phyloP scores from a whole-genome alignment of 2,888 invertebrate genomes.

The Unio pictorum region DNA sequence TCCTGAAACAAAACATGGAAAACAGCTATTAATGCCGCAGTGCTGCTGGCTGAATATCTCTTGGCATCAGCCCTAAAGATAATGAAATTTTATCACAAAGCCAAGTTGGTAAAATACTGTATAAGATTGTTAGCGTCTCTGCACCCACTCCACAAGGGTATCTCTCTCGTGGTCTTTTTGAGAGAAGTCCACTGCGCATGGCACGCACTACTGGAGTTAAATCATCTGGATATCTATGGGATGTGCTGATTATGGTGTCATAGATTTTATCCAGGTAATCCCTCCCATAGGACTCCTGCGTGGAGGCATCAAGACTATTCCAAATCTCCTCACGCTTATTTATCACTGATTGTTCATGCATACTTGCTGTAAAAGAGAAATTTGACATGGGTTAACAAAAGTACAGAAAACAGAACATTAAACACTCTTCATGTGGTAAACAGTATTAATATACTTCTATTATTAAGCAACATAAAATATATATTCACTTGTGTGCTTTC shows the following conservation, averaged over 20 bases:
- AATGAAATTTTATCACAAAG: slow-evolving; percentile 58
- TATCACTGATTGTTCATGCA: slow-evolving; percentile 46
- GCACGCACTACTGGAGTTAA: slow-evolving; percentile 64
- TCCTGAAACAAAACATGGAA: not conserved
- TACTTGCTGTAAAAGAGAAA: slow-evolving; percentile 44
- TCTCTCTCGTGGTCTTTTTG: slow-evolving; percentile 60
- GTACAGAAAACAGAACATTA: no score
- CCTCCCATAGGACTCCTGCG: slow-evolving; percentile 55
- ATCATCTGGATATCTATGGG: slow-evolving; percentile 54
- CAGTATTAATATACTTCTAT: no score
- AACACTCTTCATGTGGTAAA: no score
- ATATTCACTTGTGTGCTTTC: no score
- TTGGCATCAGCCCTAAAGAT: slow-evolving; percentile 48
- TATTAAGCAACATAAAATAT: no score
- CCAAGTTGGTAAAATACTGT: slow-evolving; percentile 63
- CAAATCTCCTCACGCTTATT: slow-evolving; percentile 58
- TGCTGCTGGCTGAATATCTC: slow-evolving; percentile 37
- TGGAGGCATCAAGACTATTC: slow-evolving; percentile 54
- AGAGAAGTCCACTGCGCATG: slow-evolving; percentile 62
- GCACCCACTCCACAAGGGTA: slow-evolving; percentile 65
- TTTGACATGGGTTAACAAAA: not conserved
- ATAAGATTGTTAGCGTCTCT: slow-evolving; percentile 55
- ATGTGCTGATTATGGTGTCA: slow-evolving; percentile 41
- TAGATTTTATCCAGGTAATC: slow-evolving; percentile 60
- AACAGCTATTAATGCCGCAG: slow-evolving; percentile 13